Percentiles rank a stretch among this genome's conserved stretches.
These are phyloP conservation scores for Poeciliopsis occidentalis DNA, from an alignment of 2,113 vertebrate species.

Conservation along the genomic window DNA sequence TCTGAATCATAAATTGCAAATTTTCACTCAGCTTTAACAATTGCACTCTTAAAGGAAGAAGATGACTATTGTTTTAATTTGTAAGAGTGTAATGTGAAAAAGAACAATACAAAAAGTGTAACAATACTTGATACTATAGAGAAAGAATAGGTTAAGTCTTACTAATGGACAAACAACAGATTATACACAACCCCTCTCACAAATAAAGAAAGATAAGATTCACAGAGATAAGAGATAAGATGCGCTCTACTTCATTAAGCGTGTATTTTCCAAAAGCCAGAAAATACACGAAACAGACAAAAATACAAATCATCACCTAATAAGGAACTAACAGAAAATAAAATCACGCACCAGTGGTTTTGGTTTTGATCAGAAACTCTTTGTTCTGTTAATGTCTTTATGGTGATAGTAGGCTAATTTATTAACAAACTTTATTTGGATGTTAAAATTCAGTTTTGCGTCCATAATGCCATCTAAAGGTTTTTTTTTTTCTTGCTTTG, in stretches of 20 bases:
- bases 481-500: too few species aligned
- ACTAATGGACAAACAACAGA: too few species aligned
- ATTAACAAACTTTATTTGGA: neutral
- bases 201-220: neutral
- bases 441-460: neutral
- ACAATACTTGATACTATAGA: neutral
- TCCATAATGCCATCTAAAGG: too few species aligned
- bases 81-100: neutral
- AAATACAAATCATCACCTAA: neutral
- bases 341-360: neutral
- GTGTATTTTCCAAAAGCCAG: too few species aligned
- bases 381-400: neutral
- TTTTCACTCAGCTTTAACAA: neutral
- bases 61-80: neutral
- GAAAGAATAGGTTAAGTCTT: neutral
- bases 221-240: neutral
- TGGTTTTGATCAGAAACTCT: neutral
- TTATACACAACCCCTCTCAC: neutral
- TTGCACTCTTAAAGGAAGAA: neutral
- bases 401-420: neutral
- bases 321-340: neutral
- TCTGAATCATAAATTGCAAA: neutral
- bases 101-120: neutral
- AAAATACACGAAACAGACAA: neutral
- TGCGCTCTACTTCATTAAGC: too few species aligned